Percentiles rank a stretch among this genome's conserved stretches.
Conservation (phyloP, 2,113 vertebrate genomes). For the Tiliqua scincoides region DNA sequence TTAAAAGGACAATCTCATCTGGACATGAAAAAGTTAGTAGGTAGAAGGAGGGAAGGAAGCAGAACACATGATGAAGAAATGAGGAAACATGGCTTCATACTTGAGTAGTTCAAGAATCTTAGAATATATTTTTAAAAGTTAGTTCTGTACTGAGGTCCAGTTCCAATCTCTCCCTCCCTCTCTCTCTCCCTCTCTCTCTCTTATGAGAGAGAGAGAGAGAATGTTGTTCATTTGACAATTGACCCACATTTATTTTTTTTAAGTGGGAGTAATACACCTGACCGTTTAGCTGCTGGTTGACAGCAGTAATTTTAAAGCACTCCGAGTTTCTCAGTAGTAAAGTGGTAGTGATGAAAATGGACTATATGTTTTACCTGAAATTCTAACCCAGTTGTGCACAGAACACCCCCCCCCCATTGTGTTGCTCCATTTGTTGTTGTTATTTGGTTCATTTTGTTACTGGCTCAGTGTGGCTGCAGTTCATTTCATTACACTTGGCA, state of each 20-base stretch:
- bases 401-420: too few relatives aligned
- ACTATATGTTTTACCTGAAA: background rate
- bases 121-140: background rate
- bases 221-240: background rate
- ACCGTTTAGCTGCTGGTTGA: background rate
- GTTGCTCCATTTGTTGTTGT: too few relatives aligned
- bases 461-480: too few relatives aligned
- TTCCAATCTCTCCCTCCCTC: background rate
- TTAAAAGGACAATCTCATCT: background rate
- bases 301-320: background rate
- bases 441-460: too few relatives aligned
- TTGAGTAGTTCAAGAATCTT: background rate
- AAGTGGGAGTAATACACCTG: background rate
- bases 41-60: background rate
- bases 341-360: constrained; percentile 2
- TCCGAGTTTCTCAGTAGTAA: background rate
- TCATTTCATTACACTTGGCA: too few relatives aligned
- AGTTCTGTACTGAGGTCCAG: background rate
- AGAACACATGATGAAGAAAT: background rate
- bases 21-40: too few relatives aligned
- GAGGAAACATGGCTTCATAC: background rate
- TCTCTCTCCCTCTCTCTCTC: too few relatives aligned
- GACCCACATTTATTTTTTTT: background rate
- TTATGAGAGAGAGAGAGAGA: background rate
- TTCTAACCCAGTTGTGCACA: background rate